Evolutionary conservation across 2,113 vertebrate species (phyloP).

Genomic region (Dicaeum eximium): DNA sequence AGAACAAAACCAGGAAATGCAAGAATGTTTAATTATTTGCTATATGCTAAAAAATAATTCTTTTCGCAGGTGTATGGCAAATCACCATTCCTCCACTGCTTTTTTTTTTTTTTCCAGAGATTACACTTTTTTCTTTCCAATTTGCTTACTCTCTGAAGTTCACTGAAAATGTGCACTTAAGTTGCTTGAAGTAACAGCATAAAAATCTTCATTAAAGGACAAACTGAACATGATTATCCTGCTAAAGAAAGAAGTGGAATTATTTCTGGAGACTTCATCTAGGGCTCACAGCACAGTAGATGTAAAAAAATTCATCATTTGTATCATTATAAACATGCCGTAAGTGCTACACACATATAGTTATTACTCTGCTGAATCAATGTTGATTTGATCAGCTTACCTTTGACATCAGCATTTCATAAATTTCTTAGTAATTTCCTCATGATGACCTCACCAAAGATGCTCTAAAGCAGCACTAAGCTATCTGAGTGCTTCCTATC

Average conservation of each 20-base stretch:
- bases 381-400: slow-evolving; percentile 2
- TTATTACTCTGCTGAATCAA: slow-evolving; percentile 26
- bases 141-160: neutral
- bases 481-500: neutral
- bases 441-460: neutral
- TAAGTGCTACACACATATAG: neutral
- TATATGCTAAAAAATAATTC: neutral
- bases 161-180: neutral
- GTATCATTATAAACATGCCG: neutral
- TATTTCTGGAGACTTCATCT: slow-evolving; percentile 37
- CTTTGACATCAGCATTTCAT: slow-evolving; percentile 27
- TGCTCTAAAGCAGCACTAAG: neutral
- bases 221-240: neutral
- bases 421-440: slow-evolving; percentile 41
- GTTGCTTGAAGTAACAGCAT: neutral
- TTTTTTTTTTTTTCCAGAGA: neutral
- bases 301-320: slow-evolving; percentile 21
- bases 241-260: neutral
- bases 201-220: slow-evolving; percentile 8
- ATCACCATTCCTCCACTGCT: neutral
- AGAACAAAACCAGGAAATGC: neutral
- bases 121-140: neutral
- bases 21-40: neutral
- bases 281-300: neutral
- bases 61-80: neutral